phyloP scores from a whole-genome alignment of 2,113 vertebrate genomes.

The Meles meles region DNA sequence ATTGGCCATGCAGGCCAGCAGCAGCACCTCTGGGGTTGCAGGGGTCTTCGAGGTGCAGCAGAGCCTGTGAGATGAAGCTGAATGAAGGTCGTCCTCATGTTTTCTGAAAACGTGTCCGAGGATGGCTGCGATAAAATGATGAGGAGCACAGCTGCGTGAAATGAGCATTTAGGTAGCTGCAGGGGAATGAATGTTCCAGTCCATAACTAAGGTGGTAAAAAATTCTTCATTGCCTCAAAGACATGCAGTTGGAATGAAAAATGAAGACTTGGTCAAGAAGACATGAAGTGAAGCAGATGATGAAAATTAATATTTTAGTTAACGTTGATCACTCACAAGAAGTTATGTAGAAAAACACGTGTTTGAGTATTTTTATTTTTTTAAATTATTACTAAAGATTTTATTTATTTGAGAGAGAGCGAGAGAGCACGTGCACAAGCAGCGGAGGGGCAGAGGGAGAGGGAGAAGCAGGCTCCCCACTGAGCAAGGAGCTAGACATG shows the following conservation, averaged over 20 bases:
- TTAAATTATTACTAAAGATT: too few relatives aligned
- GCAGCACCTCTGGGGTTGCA: background rate
- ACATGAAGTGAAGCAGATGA: slow-evolving; percentile 26
- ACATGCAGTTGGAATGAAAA: background rate
- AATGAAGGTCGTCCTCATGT: background rate
- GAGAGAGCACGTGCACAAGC: too few relatives aligned
- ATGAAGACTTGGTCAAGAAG: slow-evolving; percentile 49
- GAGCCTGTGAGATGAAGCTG: background rate
- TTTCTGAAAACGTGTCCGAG: background rate
- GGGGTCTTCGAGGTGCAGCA: background rate
- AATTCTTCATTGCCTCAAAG: background rate
- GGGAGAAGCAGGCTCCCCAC: too few relatives aligned
- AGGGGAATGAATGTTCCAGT: background rate
- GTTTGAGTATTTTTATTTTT: too few relatives aligned
- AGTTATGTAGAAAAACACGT: slow-evolving; percentile 17
- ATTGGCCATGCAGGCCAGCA: background rate
- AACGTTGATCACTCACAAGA: background rate
- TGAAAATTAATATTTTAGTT: slow-evolving; percentile 36
- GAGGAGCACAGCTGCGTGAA: background rate
- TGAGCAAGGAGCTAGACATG: too few relatives aligned
- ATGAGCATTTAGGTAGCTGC: background rate
- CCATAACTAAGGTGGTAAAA: background rate
- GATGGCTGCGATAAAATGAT: background rate
- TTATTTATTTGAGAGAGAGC: too few relatives aligned
- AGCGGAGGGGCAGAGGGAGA: too few relatives aligned